phyloP scores from a whole-genome alignment of 2,797 vertebrate species.

The Alauda arvensis region DNA sequence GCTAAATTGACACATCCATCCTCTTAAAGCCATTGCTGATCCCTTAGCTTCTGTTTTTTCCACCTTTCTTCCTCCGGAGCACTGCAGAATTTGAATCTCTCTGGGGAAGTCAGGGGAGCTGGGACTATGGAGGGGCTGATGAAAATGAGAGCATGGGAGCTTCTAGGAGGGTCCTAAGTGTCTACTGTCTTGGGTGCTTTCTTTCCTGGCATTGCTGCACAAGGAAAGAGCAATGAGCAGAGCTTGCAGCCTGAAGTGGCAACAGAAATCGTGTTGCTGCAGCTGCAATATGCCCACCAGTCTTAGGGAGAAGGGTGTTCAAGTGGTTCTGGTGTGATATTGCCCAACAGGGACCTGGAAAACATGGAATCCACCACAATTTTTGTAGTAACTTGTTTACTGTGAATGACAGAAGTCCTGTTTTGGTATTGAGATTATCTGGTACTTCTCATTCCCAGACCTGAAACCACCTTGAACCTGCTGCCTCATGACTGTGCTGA shows the following conservation, averaged over 20 bases:
- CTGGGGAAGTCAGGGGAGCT: background rate
- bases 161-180: background rate
- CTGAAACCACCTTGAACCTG: background rate
- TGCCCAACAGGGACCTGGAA: background rate
- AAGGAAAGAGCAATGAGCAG: background rate
- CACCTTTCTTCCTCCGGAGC: background rate
- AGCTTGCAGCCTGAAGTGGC: background rate
- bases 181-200: background rate
- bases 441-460: background rate
- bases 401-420: background rate
- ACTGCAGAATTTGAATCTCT: background rate
- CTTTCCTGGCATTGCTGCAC: background rate
- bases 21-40: background rate
- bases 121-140: background rate
- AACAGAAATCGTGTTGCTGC: background rate
- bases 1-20: background rate
- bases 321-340: background rate
- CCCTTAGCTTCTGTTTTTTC: background rate
- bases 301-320: background rate
- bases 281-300: background rate
- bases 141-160: background rate
- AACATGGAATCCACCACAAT: background rate
- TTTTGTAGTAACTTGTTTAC: background rate
- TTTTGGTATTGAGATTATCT: background rate
- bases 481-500: background rate